Evolutionary conservation across 2,113 vertebrate species (phyloP), one percentile per base, ranked within the genome.

Genomic region (Gallinago media): DNA sequence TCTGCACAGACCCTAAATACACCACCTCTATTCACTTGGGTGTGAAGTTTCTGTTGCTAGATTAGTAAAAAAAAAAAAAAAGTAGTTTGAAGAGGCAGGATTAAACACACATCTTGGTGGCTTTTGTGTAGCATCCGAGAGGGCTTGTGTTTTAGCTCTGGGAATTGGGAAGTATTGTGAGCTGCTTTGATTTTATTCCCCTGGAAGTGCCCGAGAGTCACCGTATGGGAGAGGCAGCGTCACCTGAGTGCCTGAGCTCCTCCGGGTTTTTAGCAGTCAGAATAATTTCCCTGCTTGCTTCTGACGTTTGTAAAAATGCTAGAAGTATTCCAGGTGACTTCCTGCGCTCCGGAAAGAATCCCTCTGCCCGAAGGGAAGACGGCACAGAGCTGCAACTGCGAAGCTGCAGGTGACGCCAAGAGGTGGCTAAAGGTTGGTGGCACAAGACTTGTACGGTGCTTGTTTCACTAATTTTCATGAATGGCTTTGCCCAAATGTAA

Each of bases 391-490:
- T 81, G 44, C 0, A 1, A 67, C 40, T 65, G 38, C 38, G 42
- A 84, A 77, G 63, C 90, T 85, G 76, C 58, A 9, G 34, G 63
- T 75, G 38, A 6, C 34, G 47, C 55, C 16, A 38, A 58, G 79
- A 88, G 0, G 4, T 55, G 67, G 44, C 56, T 85, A 25, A 85
- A 95, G 77, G 89, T 87, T 62, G 74, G 87, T 70, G 54, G 38
- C 91, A 49, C 76, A 12, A 89, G 29, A 16, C 89, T 76, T 52
- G 56, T 21, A 8, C 40, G 54, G 59, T 40, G 61, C 65, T 74
- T 65, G 8, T 54, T 77, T 68, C 77, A 61, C 67, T 92, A 52
- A 96, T 97, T 94, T 68, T 95, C 77, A 70, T 49, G 52, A 95
- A 62, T 46, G 44, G 74, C 75, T 89, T 85, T 8, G 4, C 71